Evolutionary conservation across 2,888 invertebrate genomes (phyloP).

Genomic region (Caenorhabditis angaria): DNA sequence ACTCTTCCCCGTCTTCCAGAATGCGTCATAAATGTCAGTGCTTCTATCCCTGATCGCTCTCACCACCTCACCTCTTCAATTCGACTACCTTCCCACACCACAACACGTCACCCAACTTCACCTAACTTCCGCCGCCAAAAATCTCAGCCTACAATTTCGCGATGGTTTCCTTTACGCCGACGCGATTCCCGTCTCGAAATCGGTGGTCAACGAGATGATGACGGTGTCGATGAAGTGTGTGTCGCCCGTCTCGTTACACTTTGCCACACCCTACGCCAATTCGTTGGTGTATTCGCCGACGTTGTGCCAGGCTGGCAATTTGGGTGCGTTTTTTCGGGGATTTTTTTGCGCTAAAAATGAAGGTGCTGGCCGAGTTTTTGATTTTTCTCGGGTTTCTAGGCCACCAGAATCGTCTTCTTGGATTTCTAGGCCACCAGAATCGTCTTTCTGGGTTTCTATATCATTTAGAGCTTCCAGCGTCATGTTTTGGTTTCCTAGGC

Average conservation of each 20-base stretch:
- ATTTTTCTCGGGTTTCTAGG: background rate
- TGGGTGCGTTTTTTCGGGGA: conserved; percentile 25
- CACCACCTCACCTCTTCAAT: conserved; percentile 38
- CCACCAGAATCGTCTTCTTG: background rate
- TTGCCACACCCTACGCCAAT: conserved; percentile 44
- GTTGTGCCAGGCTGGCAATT: conserved; percentile 38
- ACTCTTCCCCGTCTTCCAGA: background rate
- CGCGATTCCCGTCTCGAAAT: conserved; percentile 32
- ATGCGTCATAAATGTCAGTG: conserved; percentile 23
- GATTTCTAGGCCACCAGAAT: background rate
- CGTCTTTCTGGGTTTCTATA: too few relatives aligned
- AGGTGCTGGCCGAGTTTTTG: background rate
- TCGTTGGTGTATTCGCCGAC: conserved; percentile 55
- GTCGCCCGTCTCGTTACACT: conserved; percentile 50
- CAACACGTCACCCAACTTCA: conserved; percentile 8
- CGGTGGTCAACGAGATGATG: conserved; percentile 36
- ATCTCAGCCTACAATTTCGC: conserved; percentile 26
- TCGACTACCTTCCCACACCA: conserved; percentile 14
- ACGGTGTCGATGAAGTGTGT: conserved; percentile 45
- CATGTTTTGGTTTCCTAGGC: background rate
- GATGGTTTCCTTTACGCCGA: conserved; percentile 33
- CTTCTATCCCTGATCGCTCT: conserved; percentile 32
- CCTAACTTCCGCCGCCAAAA: conserved; percentile 30
- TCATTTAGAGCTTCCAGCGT: too few relatives aligned
- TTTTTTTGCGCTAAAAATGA: background rate